Evolutionary conservation across 2,888 invertebrate genomes (phyloP).

Genomic region (Marronus borbonicus): DNA sequence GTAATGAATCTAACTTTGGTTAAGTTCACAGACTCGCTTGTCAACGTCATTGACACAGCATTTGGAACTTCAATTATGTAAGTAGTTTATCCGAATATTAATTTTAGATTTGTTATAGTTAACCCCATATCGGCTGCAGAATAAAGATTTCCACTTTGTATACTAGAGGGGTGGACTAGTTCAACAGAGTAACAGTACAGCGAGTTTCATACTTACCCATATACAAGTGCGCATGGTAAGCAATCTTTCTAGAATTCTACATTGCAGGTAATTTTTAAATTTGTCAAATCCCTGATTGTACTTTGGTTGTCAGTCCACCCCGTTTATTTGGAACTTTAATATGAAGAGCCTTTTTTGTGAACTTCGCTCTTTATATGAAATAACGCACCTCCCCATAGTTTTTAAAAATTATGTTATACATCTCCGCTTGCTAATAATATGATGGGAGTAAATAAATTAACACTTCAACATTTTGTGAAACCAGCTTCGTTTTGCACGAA

Average conservation of each 20-base stretch:
- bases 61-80: slow-evolving; percentile 72
- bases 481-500: too few species aligned
- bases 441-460: too few species aligned
- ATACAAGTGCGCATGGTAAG: slow-evolving; percentile 2
- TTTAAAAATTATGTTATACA: too few species aligned
- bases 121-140: slow-evolving; percentile 19
- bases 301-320: background rate
- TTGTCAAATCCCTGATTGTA: background rate
- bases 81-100: slow-evolving; percentile 54
- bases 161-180: background rate
- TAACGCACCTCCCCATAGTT: too few species aligned
- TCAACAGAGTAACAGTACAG: background rate
- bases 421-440: too few species aligned
- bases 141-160: background rate
- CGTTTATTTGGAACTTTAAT: background rate
- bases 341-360: too few species aligned
- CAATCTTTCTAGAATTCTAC: slow-evolving; percentile 7
- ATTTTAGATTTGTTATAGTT: slow-evolving; percentile 30
- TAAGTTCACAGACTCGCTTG: slow-evolving; percentile 60
- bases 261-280: slow-evolving; percentile 3
- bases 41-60: slow-evolving; percentile 65
- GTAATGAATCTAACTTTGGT: slow-evolving; percentile 62
- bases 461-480: too few species aligned
- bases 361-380: too few species aligned
- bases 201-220: background rate